These are phyloP conservation scores for Falco cherrug DNA, from an alignment of 2,797 vertebrate species.

Conservation along the genomic window DNA sequence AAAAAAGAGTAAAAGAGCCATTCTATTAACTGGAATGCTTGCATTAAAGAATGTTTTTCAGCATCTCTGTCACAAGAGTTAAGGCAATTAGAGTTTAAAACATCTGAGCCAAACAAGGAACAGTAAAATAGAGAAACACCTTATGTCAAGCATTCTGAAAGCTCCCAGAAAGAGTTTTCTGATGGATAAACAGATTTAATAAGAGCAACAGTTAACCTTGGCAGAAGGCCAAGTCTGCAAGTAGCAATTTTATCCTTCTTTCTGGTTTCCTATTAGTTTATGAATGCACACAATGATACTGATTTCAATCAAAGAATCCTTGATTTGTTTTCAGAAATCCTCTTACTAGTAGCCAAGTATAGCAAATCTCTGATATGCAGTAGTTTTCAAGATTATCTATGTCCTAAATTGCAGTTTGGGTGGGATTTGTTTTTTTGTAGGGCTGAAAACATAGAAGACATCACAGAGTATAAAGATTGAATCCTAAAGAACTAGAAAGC, in stretches of 20 bases:
- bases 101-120: background rate
- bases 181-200: constrained; percentile 15
- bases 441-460: background rate
- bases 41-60: background rate
- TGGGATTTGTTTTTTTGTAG: background rate
- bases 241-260: background rate
- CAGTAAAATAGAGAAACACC: background rate
- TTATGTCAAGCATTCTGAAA: background rate
- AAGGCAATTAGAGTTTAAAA: background rate
- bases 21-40: background rate
- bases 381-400: constrained; percentile 4
- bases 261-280: background rate
- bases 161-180: background rate
- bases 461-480: background rate
- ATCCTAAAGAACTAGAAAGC: background rate
- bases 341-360: background rate
- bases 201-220: background rate
- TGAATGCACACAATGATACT: background rate
- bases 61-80: background rate
- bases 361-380: background rate
- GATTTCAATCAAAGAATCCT: background rate
- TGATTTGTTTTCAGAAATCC: background rate
- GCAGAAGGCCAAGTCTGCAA: background rate
- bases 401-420: background rate
- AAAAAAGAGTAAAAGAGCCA: background rate